Evolutionary conservation across 2,888 invertebrate species (phyloP), one percentile per base, ranked within the genome.

Genomic region (Campaea margaritaria): DNA sequence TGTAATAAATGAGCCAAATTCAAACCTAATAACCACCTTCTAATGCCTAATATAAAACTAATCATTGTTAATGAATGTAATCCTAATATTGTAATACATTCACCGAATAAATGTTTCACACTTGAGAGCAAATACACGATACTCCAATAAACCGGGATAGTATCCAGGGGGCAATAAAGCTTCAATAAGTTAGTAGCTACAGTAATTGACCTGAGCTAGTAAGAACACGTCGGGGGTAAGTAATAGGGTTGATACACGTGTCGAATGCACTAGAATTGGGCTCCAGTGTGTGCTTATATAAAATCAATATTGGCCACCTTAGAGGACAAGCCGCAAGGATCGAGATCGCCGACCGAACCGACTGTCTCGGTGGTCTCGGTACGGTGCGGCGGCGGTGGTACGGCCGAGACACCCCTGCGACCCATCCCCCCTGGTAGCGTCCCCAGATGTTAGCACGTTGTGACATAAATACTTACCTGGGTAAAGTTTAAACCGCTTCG

Each of bases 381-480:
- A 49, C 49, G 49, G 51, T 39, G n/a, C 48, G 73, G 75, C 70
- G 56, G n/a, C 48, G 73, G 75, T 70, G 56, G 28, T 58, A 75
- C 72, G 73, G 75, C 70, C 75, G 75, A 78, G 75, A 79, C 83
- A 82, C 83, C 82, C 82, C 79, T 79, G 73, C 75, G 75, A 77
- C 78, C 79, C 82, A 74, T 77, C 81, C 85, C 56, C 82, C 79
- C n/a, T 78, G 70, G 73, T 77, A 81, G 77, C 76, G 76, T 82
- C 82, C 81, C 83, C 69, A 65, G 83, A 81, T 84, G 83, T 86
- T 87, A 84, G 82, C 86, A 84, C 85, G 78, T 77, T 78, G 81
- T 85, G 81, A 85, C 84, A 86, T 86, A 88, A 86, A 89, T 87
- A 87, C 86, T 85, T 84, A 86, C 84, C 85, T 84, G 80, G 67